phyloP scores from a whole-genome alignment of 2,113 vertebrate species.

The Glareola pratincola region DNA sequence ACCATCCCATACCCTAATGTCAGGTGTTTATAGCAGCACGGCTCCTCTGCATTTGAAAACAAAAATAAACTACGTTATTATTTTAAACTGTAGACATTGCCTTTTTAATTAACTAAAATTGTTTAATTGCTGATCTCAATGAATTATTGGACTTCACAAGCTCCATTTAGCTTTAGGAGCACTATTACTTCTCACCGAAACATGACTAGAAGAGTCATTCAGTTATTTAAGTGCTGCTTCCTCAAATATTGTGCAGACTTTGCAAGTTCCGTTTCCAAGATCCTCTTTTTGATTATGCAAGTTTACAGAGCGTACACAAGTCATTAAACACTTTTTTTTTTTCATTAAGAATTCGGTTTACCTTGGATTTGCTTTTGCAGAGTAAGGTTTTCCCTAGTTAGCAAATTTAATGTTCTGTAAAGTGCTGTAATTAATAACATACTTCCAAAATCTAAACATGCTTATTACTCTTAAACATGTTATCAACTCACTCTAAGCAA shows the following conservation, averaged over 20 bases:
- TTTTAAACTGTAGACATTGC: background rate
- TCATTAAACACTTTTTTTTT: background rate
- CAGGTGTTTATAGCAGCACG: background rate
- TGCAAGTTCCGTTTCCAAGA: background rate
- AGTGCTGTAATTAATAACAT: background rate
- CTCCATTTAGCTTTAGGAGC: background rate
- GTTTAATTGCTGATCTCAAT: background rate
- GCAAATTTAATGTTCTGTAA: background rate
- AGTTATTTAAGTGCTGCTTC: conserved; percentile 37
- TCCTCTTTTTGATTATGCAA: conserved; percentile 43
- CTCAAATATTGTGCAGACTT: conserved; percentile 25
- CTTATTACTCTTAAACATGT: background rate
- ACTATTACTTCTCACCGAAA: background rate
- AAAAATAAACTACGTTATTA: background rate
- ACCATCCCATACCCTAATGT: background rate
- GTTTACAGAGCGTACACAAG: background rate
- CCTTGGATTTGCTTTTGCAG: background rate
- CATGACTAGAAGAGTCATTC: background rate
- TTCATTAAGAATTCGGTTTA: background rate
- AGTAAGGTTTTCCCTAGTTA: background rate
- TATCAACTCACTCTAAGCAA: background rate
- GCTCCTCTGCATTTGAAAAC: background rate
- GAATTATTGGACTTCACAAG: background rate
- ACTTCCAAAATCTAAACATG: background rate
- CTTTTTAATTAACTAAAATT: conserved; percentile 7